A percentile compares a stretch with the other conserved stretches of the same genome.
Conservation (phyloP, 2,113 vertebrate genomes). For the Ceyx melanurus region DNA sequence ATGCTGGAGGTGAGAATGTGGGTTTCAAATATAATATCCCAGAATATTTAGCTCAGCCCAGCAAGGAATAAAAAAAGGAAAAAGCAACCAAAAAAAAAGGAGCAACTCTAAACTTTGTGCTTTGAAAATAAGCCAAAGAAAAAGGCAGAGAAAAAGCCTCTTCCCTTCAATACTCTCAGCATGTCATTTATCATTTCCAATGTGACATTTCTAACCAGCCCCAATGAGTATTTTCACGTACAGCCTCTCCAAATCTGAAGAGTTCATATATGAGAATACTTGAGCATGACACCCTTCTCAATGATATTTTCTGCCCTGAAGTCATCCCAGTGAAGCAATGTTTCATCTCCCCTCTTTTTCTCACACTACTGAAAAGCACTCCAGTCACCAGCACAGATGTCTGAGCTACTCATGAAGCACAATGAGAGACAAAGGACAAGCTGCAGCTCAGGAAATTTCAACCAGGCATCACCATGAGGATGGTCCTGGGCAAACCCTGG, state of each 20-base stretch:
- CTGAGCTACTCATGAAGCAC: not conserved
- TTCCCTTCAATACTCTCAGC: not conserved
- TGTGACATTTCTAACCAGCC: not conserved
- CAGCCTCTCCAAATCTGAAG: not conserved
- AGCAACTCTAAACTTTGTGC: not conserved
- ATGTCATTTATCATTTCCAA: not conserved
- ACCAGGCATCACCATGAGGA: not conserved
- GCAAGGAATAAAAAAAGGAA: not conserved
- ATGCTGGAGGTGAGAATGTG: not conserved
- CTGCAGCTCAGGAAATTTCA: not conserved
- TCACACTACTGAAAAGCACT: not conserved
- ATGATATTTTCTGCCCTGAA: not conserved
- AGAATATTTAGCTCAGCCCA: not conserved
- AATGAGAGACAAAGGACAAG: not conserved
- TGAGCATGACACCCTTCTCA: not conserved
- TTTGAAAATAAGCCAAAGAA: not conserved
- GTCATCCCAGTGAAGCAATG: fast-evolving
- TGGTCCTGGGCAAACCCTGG: not conserved
- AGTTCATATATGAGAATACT: not conserved
- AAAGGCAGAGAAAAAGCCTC: not conserved
- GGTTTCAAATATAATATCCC: not conserved
- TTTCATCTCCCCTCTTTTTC: not conserved
- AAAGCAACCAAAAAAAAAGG: too few species aligned
- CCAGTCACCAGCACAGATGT: not conserved
- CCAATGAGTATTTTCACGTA: not conserved